A percentile compares a stretch with the other conserved stretches of the same genome.
Evolutionary conservation across 2,888 invertebrate genomes (phyloP).

Genomic region (Tuta absoluta): DNA sequence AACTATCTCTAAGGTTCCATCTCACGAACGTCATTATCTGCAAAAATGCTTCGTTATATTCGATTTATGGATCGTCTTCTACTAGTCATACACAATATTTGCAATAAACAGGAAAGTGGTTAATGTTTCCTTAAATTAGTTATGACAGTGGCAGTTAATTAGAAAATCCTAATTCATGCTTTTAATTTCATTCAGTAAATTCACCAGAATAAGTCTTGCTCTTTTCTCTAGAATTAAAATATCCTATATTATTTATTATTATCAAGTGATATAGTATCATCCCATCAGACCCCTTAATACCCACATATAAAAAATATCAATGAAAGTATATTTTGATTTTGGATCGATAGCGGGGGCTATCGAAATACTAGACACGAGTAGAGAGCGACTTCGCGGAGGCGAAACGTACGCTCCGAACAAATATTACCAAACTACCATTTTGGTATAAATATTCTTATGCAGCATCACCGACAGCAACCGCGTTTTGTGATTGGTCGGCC

Average conservation of each 20-base stretch:
- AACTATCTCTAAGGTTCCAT: constrained; percentile 1
- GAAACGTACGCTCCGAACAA: constrained; percentile 16
- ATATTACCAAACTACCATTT: constrained; percentile 6
- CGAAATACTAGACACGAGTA: constrained; percentile 34
- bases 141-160: constrained; percentile 44
- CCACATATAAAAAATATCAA: constrained; percentile 52
- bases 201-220: constrained; percentile 52
- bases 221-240: constrained; percentile 47
- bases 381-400: constrained; percentile 37
- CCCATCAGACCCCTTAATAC: constrained; percentile 38
- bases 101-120: constrained; percentile 20
- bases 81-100: constrained; percentile 15
- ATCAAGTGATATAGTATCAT: constrained; percentile 44
- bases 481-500: constrained; percentile 1
- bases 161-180: constrained; percentile 44
- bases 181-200: constrained; percentile 45
- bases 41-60: constrained; percentile 14
- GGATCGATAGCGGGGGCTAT: constrained; percentile 28
- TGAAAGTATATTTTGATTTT: constrained; percentile 38
- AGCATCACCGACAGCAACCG: background rate
- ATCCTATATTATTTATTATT: constrained; percentile 43
- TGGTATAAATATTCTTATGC: background rate
- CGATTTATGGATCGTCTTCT: constrained; percentile 13
- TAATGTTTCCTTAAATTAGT: constrained; percentile 24
- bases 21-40: constrained; percentile 9